Evolutionary conservation across 35 echinoderm and acorn worm genomes (phyloP).

Genomic region (Acanthaster planci): DNA sequence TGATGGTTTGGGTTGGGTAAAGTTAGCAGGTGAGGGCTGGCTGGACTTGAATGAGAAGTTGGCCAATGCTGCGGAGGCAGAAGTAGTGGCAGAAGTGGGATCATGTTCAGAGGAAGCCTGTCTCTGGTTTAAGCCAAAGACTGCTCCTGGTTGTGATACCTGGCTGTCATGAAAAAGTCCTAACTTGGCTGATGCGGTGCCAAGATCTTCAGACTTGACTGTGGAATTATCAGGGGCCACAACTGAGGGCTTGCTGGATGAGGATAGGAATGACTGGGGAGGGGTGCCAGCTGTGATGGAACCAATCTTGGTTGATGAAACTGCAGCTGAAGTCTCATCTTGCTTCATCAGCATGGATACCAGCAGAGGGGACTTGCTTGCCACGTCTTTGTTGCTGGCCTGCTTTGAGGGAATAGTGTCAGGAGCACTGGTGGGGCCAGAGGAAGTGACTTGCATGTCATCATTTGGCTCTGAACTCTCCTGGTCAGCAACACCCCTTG

Average conservation of each 20-base stretch:
- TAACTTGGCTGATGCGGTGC: background rate
- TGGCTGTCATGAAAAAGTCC: background rate
- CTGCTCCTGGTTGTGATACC: background rate
- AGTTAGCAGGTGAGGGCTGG: background rate
- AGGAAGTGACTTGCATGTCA: too few species aligned
- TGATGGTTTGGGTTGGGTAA: background rate
- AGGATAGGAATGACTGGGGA: background rate
- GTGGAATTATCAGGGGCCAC: background rate
- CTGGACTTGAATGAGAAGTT: constrained; percentile 23
- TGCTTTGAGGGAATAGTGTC: background rate
- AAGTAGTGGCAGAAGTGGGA: constrained; percentile 15
- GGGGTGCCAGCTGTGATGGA: constrained; percentile 33
- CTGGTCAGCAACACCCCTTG: too few species aligned
- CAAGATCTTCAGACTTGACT: background rate
- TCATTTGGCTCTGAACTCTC: too few species aligned
- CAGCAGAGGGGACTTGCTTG: constrained; percentile 22
- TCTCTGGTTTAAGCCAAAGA: background rate
- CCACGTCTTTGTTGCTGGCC: background rate
- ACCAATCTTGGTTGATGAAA: background rate
- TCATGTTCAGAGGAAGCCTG: background rate
- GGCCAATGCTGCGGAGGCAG: constrained; percentile 15
- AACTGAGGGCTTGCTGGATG: background rate
- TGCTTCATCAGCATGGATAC: background rate
- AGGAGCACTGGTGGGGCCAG: too few species aligned
- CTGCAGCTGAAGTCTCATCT: background rate